These are phyloP conservation scores for Agrotis segetum DNA, from an alignment of 2,888 invertebrate species.

Conservation along the genomic window DNA sequence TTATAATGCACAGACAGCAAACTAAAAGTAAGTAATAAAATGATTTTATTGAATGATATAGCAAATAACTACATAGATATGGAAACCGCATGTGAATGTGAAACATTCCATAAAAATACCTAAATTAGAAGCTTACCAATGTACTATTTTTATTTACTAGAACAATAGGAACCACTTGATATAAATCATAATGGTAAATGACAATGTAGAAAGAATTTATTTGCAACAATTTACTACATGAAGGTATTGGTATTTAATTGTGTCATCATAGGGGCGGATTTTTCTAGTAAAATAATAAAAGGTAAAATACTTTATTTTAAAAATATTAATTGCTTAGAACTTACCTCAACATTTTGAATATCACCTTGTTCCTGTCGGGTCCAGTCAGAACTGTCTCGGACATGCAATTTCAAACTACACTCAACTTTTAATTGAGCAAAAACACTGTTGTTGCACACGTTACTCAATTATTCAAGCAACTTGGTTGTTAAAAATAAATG, in stretches of 20 bases:
- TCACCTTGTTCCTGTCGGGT: conserved; percentile 39
- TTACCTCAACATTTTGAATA: conserved; percentile 56
- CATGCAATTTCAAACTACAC: conserved; percentile 3
- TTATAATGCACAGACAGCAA: background rate
- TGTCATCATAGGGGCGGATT: too few species aligned
- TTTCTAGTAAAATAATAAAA: too few species aligned
- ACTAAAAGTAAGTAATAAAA: background rate
- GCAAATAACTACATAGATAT: background rate
- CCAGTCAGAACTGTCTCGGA: conserved; percentile 43
- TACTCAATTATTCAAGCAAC: background rate
- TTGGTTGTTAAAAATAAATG: background rate
- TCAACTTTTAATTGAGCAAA: conserved; percentile 7
- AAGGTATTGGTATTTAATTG: too few species aligned
- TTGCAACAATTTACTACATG: too few species aligned
- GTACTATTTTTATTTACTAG: background rate
- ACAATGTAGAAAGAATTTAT: too few species aligned
- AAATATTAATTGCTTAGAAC: conserved; percentile 1
- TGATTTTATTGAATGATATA: conserved; percentile 1
- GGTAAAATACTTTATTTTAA: too few species aligned
- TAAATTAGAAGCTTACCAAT: background rate
- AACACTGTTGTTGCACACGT: conserved; percentile 25
- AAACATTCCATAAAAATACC: background rate
- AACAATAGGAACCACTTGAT: background rate
- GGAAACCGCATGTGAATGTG: conserved; percentile 6
- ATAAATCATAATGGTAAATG: background rate